Evolutionary conservation across 1,140 invertebrate species (phyloP).

Genomic region (Pseudomyrmex pallidus): DNA sequence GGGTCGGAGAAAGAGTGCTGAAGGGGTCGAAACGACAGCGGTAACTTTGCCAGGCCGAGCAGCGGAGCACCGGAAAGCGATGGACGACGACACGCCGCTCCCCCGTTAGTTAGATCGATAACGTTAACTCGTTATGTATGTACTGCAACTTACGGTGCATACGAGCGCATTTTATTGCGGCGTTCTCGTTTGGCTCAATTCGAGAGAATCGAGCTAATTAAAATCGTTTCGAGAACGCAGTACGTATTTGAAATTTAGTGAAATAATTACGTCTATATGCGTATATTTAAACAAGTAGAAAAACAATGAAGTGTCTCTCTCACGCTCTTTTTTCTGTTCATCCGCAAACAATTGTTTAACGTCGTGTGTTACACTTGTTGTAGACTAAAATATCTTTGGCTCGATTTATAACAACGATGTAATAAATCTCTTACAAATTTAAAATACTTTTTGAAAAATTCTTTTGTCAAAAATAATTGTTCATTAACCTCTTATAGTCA

Average conservation of each 20-base stretch:
- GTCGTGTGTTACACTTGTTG: conserved; percentile 28
- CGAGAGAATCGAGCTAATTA: neutral
- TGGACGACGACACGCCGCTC: conserved; percentile 45
- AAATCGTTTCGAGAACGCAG: neutral
- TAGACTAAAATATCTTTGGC: conserved; percentile 46
- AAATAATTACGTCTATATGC: no score
- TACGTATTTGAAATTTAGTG: no score
- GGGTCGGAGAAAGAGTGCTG: no score
- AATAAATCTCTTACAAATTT: neutral
- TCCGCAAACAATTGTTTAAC: conserved; percentile 25
- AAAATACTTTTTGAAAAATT: no score
- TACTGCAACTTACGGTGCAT: no score
- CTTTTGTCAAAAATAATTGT: no score
- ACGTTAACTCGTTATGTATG: conserved; percentile 28
- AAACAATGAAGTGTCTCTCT: neutral
- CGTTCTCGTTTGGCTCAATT: neutral
- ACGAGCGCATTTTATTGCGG: no score
- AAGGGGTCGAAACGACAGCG: no score
- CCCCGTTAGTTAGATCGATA: conserved; percentile 61
- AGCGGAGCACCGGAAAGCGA: no score
- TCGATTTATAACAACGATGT: conserved; percentile 45
- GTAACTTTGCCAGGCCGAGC: no score
- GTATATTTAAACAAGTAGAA: no score
- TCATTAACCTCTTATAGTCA: no score
- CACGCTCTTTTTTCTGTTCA: neutral